A percentile compares a stretch with the other conserved stretches of the same genome.
Evolutionary conservation across 2,797 vertebrate genomes (phyloP).

Genomic region (Odontamblyopus lacepedii): DNA sequence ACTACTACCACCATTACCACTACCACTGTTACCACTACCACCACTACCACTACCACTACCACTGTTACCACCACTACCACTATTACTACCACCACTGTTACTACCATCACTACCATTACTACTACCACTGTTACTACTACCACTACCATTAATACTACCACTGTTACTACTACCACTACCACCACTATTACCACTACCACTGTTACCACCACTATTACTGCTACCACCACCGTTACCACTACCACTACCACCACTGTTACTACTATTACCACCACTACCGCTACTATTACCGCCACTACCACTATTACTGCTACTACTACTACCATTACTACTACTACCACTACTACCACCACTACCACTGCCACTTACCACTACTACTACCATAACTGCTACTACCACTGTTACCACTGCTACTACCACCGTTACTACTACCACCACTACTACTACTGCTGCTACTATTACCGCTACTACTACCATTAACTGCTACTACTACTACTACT

Average conservation of each 20-base stretch:
- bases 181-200: too few relatives aligned
- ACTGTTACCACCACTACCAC: too few relatives aligned
- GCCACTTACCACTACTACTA: neutral
- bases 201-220: too few relatives aligned
- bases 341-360: too few relatives aligned
- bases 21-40: neutral
- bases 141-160: too few relatives aligned
- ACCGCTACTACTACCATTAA: neutral
- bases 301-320: too few relatives aligned
- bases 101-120: neutral
- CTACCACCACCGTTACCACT: neutral
- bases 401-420: too few relatives aligned
- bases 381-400: neutral
- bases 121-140: neutral
- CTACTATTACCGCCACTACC: too few relatives aligned
- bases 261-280: neutral
- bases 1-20: neutral
- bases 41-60: neutral
- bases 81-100: too few relatives aligned
- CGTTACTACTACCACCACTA: too few relatives aligned
- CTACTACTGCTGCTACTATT: neutral
- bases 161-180: too few relatives aligned
- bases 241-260: neutral
- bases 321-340: too few relatives aligned
- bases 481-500: neutral